Base-by-base conservation (phyloP, 2,888 invertebrate genomes). In the Steinernema carpocapsae region DNA sequence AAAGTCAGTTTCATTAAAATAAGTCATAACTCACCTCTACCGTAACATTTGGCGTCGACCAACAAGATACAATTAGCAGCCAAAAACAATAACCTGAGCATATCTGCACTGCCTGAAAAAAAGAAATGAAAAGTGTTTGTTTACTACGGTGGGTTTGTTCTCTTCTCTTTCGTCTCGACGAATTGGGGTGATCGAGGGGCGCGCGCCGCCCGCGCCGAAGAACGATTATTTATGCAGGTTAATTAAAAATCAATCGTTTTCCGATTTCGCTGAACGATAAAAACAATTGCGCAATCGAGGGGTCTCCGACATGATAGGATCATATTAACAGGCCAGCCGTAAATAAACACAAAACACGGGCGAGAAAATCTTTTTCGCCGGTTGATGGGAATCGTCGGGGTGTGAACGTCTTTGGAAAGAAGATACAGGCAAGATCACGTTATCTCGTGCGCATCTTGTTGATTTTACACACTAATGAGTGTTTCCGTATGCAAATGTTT, bases 161-260 rank as follows among this genome's bases (percentile, higher is more conserved):
- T 48, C n/a, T n/a, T n/a, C n/a, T n/a, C n/a, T n/a, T n/a, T n/a
- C n/a, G n/a, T 24, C 56, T 22, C 56, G 24, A 26, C 22, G 56
- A 56, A 56, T 56, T 56, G 56, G 26, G 56, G 56, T 24, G 56
- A 4, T 48, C 51, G 17, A 51, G 14, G 56, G 24, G 56, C 7
- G 51, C 19, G 17, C 51, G 17, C 12, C 51, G 51, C 26, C n/a
- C 56, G n/a, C n/a, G n/a, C n/a, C n/a, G n/a, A n/a, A n/a, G n/a
- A n/a, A n/a, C n/a, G 56, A 56, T 56, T 56, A 56, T 22, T 56
- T 56, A 56, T 56, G 26, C 56, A 56, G 56, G 56, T 56, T 56
- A 56, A 56, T 56, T 56, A 56, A 56, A 56, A 56, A 56, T 24
- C 56, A 56, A 56, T 56, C n/a, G n/a, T n/a, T n/a, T 56, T 19